Percentiles rank a stretch among this genome's conserved stretches.
Conservation (phyloP, 2,113 vertebrate species). For the Lophura nycthemera region DNA sequence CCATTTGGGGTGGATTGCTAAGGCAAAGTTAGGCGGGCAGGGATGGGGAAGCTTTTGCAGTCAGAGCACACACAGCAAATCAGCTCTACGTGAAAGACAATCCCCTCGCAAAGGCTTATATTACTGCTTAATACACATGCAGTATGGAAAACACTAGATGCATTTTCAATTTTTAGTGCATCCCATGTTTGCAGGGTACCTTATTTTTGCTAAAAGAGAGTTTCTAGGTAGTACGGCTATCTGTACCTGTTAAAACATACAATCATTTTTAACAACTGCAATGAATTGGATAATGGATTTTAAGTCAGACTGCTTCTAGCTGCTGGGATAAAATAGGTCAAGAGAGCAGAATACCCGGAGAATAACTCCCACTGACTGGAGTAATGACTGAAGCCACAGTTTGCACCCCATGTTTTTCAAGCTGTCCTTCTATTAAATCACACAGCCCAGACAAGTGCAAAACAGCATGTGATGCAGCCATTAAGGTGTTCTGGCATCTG, state of each 20-base stretch:
- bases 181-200: background rate
- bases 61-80: background rate
- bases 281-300: background rate
- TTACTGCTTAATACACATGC: background rate
- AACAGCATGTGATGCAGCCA: background rate
- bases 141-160: conserved; percentile 17
- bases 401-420: background rate
- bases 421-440: background rate
- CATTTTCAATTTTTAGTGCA: conserved; percentile 33
- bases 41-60: background rate
- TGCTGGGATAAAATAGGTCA: conserved; percentile 30
- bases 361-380: background rate
- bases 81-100: background rate
- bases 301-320: background rate
- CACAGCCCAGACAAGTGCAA: background rate
- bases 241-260: background rate
- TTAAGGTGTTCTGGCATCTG: conserved; percentile 8
- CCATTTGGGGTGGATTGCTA: background rate
- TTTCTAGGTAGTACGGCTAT: background rate
- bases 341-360: background rate
- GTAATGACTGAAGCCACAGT: background rate
- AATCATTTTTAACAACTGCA: background rate
- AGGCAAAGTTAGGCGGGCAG: background rate
- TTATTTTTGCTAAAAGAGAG: conserved; percentile 37
- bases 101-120: background rate